Conservation (phyloP, 2,113 vertebrate species). For the Canis aureus region DNA sequence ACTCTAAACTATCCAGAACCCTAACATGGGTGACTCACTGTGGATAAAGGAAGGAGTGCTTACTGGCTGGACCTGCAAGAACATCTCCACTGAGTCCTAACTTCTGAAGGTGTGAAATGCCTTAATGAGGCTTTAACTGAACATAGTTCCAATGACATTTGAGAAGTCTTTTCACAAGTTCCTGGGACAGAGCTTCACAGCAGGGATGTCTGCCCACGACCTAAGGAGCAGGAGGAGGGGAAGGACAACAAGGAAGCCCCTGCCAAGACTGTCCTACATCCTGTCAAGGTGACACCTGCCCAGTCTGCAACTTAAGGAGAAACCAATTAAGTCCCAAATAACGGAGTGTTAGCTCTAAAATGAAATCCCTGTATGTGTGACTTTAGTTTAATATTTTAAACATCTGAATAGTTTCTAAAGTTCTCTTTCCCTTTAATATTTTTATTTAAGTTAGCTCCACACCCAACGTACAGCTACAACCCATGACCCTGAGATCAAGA, state of each 20-base stretch:
- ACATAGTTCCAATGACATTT: not conserved
- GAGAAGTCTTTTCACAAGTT: not conserved
- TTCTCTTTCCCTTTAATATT: not conserved
- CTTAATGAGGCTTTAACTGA: not conserved
- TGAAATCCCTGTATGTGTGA: not conserved
- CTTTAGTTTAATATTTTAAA: not conserved
- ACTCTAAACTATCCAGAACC: not conserved
- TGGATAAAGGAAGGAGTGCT: not conserved
- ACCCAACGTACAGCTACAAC: not conserved
- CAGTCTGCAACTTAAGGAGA: not conserved
- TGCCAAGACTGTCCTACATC: accelerated
- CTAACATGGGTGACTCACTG: not conserved
- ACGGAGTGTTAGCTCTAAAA: not conserved
- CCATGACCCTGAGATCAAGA: not conserved
- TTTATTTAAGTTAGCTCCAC: not conserved
- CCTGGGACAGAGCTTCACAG: not conserved
- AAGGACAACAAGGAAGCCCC: not conserved
- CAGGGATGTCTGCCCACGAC: accelerated
- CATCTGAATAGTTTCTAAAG: not conserved
- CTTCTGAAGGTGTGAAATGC: no score
- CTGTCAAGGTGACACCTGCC: accelerated
- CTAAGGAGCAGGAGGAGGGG: not conserved
- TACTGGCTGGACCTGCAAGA: not conserved
- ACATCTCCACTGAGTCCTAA: not conserved
- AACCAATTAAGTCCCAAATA: not conserved